A percentile compares a stretch with the other conserved stretches of the same genome.
Conservation (phyloP, 2,113 vertebrate species). For the Bambusicola thoracicus region DNA sequence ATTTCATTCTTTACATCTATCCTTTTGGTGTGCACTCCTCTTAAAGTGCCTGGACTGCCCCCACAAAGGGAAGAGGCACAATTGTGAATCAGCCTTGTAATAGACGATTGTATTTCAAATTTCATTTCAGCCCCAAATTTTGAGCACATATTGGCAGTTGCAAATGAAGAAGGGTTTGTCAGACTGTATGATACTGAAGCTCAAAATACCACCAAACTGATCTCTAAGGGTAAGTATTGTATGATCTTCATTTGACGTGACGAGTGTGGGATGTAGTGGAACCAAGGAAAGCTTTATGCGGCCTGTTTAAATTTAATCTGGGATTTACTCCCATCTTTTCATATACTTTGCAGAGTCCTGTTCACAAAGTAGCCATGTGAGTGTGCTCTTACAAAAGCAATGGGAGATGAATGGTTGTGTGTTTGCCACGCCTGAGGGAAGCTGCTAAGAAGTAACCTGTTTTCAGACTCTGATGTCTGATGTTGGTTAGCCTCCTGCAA, state of each 20-base stretch:
- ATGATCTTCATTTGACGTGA: not conserved
- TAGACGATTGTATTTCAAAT: not conserved
- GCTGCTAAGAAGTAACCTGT: not conserved
- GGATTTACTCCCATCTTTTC: not conserved
- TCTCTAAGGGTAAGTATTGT: conserved; percentile 85
- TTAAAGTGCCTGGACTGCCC: not conserved
- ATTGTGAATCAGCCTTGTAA: not conserved
- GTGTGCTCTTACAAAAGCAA: not conserved
- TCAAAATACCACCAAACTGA: conserved; percentile 56
- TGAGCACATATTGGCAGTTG: conserved; percentile 85
- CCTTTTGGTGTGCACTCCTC: not conserved
- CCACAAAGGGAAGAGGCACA: not conserved
- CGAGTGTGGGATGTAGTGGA: not conserved
- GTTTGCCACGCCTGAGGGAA: not conserved
- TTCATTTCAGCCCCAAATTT: conserved; percentile 75
- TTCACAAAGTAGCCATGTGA: not conserved
- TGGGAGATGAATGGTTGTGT: not conserved
- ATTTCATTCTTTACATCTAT: not conserved
- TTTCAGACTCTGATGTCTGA: not conserved
- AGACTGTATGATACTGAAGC: conserved; percentile 89
- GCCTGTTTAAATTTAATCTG: not conserved
- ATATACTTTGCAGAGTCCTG: not conserved
- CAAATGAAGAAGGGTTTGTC: conserved; percentile 95
- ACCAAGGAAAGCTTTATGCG: not conserved
- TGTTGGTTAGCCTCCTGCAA: not conserved